Evolutionary conservation across 2,888 invertebrate genomes (phyloP).

Genomic region (Mythimna albipuncta): DNA sequence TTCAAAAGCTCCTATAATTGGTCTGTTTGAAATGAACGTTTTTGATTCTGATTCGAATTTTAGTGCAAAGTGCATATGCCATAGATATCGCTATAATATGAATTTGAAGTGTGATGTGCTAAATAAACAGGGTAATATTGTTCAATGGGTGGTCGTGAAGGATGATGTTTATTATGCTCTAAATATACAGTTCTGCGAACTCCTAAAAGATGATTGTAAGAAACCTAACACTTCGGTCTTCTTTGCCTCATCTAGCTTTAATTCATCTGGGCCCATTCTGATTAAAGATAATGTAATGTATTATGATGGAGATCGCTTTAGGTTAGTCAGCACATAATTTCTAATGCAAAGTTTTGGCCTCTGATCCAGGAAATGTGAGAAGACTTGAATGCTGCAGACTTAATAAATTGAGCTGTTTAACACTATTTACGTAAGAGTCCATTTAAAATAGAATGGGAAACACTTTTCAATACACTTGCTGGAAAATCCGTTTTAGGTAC

Average conservation of each 20-base stretch:
- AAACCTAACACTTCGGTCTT: constrained; percentile 34
- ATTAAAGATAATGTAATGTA: constrained; percentile 43
- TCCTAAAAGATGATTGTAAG: constrained; percentile 28
- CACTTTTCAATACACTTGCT: too few species aligned
- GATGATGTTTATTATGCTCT: not conserved
- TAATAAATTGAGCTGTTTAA: not conserved
- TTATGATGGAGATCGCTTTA: constrained; percentile 18
- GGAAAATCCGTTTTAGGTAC: too few species aligned
- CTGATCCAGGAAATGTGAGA: constrained; percentile 15
- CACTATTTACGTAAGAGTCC: not conserved
- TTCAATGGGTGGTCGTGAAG: constrained; percentile 12
- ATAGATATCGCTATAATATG: too few species aligned
- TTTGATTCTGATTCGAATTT: too few species aligned
- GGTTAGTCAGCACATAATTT: constrained; percentile 39
- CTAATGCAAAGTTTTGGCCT: constrained; percentile 30
- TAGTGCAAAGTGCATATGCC: too few species aligned
- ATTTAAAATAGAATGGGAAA: too few species aligned
- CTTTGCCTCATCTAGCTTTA: constrained; percentile 32
- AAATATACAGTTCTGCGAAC: constrained; percentile 18
- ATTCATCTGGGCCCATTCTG: constrained; percentile 25
- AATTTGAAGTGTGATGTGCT: too few species aligned
- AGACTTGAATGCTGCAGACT: constrained; percentile 10
- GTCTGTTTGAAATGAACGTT: too few species aligned
- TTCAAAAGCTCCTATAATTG: too few species aligned
- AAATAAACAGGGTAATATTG: not conserved